Conservation (phyloP, 2,888 invertebrate genomes). For the Chouioia cunea region DNA sequence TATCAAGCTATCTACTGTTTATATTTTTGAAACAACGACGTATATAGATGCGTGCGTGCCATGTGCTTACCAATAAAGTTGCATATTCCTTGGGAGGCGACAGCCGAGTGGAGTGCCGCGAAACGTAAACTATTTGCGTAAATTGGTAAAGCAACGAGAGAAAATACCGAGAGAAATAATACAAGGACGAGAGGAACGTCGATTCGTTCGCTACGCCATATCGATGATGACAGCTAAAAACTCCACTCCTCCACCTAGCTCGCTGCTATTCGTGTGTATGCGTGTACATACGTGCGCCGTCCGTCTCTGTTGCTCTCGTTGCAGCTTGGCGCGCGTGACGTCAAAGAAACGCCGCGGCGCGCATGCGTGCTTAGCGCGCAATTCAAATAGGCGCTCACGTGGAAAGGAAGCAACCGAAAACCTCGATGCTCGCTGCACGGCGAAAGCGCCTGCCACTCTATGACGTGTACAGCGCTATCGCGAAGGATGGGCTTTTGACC, state of each 20-base stretch:
- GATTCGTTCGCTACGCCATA: slow-evolving; percentile 45
- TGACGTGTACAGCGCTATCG: too few relatives aligned
- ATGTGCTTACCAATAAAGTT: slow-evolving; percentile 2
- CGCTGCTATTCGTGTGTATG: background rate
- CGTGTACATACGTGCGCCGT: too few relatives aligned
- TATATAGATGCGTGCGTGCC: background rate
- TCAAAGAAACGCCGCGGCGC: slow-evolving; percentile 41
- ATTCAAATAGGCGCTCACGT: slow-evolving; percentile 13
- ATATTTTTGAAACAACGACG: slow-evolving; percentile 11
- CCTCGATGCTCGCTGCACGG: background rate
- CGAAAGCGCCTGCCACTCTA: too few relatives aligned
- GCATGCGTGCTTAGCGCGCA: slow-evolving; percentile 16
- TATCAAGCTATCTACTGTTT: too few relatives aligned
- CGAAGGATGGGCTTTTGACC: slow-evolving; percentile 28
- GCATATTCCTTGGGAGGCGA: background rate
- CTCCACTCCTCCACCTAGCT: background rate
- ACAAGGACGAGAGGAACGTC: slow-evolving; percentile 34
- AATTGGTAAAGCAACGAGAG: slow-evolving; percentile 7
- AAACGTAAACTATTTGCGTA: slow-evolving; percentile 17
- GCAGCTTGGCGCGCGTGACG: slow-evolving; percentile 44
- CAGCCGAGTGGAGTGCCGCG: background rate
- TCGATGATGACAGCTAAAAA: slow-evolving; percentile 49
- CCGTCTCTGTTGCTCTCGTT: too few relatives aligned
- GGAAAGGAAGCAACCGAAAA: slow-evolving; percentile 20
- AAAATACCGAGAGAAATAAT: too few relatives aligned